Base-by-base conservation (phyloP, 2,888 invertebrate genomes). In the Dasysyrphus albostriatus region DNA sequence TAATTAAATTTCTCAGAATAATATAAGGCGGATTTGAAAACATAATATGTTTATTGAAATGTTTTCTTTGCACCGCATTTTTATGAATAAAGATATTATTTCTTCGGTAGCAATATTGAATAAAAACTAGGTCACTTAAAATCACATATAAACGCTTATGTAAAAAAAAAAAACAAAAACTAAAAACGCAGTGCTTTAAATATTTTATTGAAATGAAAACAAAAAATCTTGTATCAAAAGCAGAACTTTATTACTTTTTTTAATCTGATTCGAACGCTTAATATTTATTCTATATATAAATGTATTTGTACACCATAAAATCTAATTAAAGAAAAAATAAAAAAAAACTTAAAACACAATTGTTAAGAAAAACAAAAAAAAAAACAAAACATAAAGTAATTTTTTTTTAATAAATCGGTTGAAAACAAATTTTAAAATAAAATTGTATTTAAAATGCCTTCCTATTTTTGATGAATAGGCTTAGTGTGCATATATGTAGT, bases 391-490 rank as follows among this genome's bases (percentile, higher is more conserved):
- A 65, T 24, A 54, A 29, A 8, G 29, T 39, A 56, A 47, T 51
- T 44, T 39, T 59, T 59, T 39, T 37, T 34, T 0, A 9, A 47
- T 63, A 44, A n/a, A 32, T 44, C 44, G 44, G 16, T 44, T 63
- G 29, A 5, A 76, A 49, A 67, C 4, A 63, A 74, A 74, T 49
- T 32, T 47, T 49, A 5, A 81, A 77, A 73, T 34, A 44, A 74
- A 61, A 67, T 47, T 44, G 70, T 73, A 81, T 81, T 81, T 69
- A 74, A 82, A 83, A 87, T 87, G 87, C 87, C 87, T 87, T 87
- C 87, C 87, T 87, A 87, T 87, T 87, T 87, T 83, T 39, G 32
- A 83, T 75, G 83, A 87, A 87, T 87, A 87, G 87, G 87, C 87
- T 83, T 83, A 83, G 87, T 83, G 87, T 87, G 87, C 87, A 87